Base-by-base conservation (phyloP, 2,113 vertebrate genomes). In the Lamprologus speciosus region DNA sequence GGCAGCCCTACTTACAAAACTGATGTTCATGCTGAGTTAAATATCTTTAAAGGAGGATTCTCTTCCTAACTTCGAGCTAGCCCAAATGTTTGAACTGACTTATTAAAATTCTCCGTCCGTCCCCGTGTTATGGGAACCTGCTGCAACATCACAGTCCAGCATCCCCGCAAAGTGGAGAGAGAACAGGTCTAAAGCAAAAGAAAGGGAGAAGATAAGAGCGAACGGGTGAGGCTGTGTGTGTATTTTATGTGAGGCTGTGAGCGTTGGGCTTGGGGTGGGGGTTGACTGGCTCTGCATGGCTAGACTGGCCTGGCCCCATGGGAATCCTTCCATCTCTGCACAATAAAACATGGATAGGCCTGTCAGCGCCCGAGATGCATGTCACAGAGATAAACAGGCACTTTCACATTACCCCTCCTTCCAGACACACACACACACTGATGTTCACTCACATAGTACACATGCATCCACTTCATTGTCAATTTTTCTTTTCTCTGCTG, bases 281-380 rank as follows among this genome's bases (percentile, higher is more conserved):
- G 37, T 33, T 65, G 81, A 70, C 79, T 88, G 87, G 57, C 87
- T 90, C 82, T 88, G 90, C 87, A 87, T 92, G 95, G 93, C 93
- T 92, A 94, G 94, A 96, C 91, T 47, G 78, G 79, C 78, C 42
- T 50, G 78, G 81, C 90, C 91, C 89, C 80, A 8, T 81, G 88
- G 93, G 93, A 93, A 92, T 93, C 60, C 57, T 11, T 16, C 65
- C 53, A 73, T 92, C 84, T 93, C 88, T 90, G 90, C 90, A 93
- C 93, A 94, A 94, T 95, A 95, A 96, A 96, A 94, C 92, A 95
- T 84, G 88, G 95, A 91, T 75, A 92, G 93, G 89, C 93, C 94
- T 95, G 95, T 96, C 95, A 95, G 92, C 94, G 65, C 91, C 87
- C 65, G 54, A 91, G 91, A 95, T 92, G 91, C 94, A 94, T 83